Percentiles rank a stretch among this genome's conserved stretches.
These are phyloP conservation scores for Melieria picta DNA, from an alignment of 2,888 invertebrate species.

Conservation along the genomic window DNA sequence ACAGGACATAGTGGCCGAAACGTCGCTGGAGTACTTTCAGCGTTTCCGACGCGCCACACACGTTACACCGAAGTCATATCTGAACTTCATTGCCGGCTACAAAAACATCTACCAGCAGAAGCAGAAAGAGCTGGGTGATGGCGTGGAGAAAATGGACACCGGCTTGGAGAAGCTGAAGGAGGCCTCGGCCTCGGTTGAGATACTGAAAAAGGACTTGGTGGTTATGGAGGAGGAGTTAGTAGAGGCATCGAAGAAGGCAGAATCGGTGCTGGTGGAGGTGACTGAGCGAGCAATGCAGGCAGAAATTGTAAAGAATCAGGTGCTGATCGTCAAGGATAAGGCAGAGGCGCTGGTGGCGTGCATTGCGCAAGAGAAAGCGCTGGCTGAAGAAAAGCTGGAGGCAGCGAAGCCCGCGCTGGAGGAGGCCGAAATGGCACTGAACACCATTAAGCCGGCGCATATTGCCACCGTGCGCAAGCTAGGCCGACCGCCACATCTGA, in stretches of 20 bases:
- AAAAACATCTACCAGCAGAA: conserved; percentile 93
- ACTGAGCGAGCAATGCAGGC: conserved; percentile 95
- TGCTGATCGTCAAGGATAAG: conserved; percentile 94
- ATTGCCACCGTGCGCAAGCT: conserved; percentile 94
- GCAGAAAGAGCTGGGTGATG: conserved; percentile 87
- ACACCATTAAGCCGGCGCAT: conserved; percentile 96
- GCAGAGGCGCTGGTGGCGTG: conserved; percentile 88
- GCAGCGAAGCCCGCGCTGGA: conserved; percentile 95
- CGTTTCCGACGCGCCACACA: conserved; percentile 92
- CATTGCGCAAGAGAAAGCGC: conserved; percentile 88
- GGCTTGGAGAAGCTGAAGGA: conserved; percentile 95
- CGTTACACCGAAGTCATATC: conserved; percentile 96
- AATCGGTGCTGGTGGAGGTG: conserved; percentile 86
- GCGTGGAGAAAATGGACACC: conserved; percentile 93
- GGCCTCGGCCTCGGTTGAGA: conserved; percentile 92
- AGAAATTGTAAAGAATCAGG: conserved; percentile 94
- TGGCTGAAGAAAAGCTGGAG: conserved; percentile 92
- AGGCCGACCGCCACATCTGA: conserved; percentile 94
- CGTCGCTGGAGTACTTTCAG: conserved; percentile 88
- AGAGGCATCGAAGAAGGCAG: conserved; percentile 92
- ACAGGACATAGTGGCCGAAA: conserved; percentile 89
- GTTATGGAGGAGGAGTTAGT: conserved; percentile 95
- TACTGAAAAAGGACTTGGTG: conserved; percentile 89
- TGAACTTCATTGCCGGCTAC: conserved; percentile 94
- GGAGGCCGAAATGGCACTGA: conserved; percentile 93